A percentile compares a stretch with the other conserved stretches of the same genome.
These are phyloP conservation scores for Pseudotriccus pelzelni DNA, from an alignment of 2,797 vertebrate species.

Conservation along the genomic window DNA sequence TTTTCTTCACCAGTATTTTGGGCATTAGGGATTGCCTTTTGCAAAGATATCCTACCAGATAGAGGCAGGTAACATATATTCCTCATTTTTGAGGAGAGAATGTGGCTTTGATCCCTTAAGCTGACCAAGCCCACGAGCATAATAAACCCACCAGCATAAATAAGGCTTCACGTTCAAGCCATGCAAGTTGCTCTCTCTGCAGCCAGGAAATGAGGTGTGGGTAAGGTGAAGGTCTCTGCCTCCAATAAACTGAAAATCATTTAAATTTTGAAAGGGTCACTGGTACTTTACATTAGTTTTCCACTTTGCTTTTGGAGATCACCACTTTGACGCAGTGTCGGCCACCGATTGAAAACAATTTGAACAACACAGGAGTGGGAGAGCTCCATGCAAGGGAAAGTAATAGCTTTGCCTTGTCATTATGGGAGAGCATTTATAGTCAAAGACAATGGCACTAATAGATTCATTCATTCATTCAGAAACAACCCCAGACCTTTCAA, in stretches of 20 bases:
- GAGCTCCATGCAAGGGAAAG: slow-evolving; percentile 16
- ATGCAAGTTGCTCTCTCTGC: not conserved
- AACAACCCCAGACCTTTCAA: slow-evolving; percentile 42
- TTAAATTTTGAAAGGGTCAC: slow-evolving; percentile 10
- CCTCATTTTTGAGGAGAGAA: not conserved
- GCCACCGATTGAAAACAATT: slow-evolving; percentile 50
- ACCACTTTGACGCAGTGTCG: slow-evolving; percentile 5
- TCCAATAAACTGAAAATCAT: not conserved
- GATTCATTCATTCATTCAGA: slow-evolving; percentile 61
- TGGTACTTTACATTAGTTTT: slow-evolving; percentile 26
- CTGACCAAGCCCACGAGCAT: not conserved
- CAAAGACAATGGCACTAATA: slow-evolving; percentile 53
- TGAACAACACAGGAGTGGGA: not conserved
- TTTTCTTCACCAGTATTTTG: not conserved
- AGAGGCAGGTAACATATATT: not conserved
- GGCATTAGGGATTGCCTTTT: not conserved
- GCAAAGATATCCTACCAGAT: not conserved
- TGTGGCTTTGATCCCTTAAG: slow-evolving; percentile 23
- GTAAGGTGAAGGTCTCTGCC: not conserved
- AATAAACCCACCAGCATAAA: not conserved
- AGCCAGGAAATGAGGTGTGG: not conserved
- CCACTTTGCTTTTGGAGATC: slow-evolving; percentile 40
- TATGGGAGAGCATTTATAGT: slow-evolving; percentile 16
- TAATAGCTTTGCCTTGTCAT: slow-evolving; percentile 42
- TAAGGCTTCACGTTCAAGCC: not conserved